A percentile compares a stretch with the other conserved stretches of the same genome.
Conservation (phyloP, 2,888 invertebrate genomes). For the Apotomis capreana region DNA sequence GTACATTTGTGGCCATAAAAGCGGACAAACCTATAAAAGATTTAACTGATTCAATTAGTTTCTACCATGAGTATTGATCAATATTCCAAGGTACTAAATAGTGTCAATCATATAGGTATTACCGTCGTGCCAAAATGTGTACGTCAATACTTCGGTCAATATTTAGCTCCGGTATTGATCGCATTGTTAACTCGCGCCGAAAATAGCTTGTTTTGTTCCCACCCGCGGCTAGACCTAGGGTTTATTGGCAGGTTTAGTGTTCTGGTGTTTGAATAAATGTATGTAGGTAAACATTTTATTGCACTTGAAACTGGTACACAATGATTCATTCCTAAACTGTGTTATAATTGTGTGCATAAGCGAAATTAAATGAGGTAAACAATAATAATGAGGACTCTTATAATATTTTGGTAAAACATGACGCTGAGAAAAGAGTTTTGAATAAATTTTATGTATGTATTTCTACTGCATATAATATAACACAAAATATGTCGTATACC, state of each 20-base stretch:
- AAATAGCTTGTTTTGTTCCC: constrained; percentile 37
- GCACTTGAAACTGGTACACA: too few species aligned
- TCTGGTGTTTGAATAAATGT: constrained; percentile 17
- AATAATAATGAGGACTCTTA: neutral
- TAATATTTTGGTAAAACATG: too few species aligned
- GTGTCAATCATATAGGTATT: constrained; percentile 14
- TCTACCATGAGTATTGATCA: too few species aligned
- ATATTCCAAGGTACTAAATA: constrained; percentile 1
- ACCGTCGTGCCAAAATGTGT: neutral
- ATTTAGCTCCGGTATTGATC: constrained; percentile 24
- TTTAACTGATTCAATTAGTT: too few species aligned
- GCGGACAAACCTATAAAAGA: too few species aligned
- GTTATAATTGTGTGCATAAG: neutral
- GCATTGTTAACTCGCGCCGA: constrained; percentile 16
- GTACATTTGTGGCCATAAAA: too few species aligned
- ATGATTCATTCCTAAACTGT: too few species aligned
- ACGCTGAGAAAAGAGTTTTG: too few species aligned
- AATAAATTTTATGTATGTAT: too few species aligned
- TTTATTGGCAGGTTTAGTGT: constrained; percentile 28
- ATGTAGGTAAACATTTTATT: too few species aligned
- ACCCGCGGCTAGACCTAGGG: neutral
- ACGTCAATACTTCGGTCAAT: constrained; percentile 36
- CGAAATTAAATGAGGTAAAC: neutral
- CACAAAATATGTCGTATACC: too few species aligned
- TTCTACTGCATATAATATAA: too few species aligned